Percentiles rank a stretch among this genome's conserved stretches.
Evolutionary conservation across 2,888 invertebrate species (phyloP).

Genomic region (Eubasilissa splendida): DNA sequence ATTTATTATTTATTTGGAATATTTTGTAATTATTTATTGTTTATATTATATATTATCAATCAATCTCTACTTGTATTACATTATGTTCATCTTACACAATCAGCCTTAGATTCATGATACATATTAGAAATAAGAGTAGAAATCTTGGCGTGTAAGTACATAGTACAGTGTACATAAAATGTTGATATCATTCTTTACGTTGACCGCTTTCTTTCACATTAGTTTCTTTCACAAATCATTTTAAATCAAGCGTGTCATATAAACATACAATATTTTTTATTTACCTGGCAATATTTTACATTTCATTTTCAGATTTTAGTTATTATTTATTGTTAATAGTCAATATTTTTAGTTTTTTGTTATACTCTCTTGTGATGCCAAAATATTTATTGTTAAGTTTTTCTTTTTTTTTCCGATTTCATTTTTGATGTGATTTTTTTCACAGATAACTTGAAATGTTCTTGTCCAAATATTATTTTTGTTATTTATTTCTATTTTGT

Average conservation of each 20-base stretch:
- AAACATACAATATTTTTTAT: background rate
- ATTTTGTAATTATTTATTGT: too few relatives aligned
- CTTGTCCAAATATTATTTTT: conserved; percentile 10
- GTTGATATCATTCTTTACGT: too few relatives aligned
- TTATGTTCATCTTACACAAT: too few relatives aligned
- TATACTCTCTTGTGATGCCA: conserved; percentile 53
- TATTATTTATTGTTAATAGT: conserved; percentile 46
- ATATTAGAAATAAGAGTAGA: too few relatives aligned
- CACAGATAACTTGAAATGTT: background rate
- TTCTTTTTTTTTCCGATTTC: conserved; percentile 21
- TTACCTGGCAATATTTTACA: conserved; percentile 5
- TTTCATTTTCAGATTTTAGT: background rate
- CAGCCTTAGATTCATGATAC: too few relatives aligned
- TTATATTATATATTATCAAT: too few relatives aligned
- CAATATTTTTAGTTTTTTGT: conserved; percentile 52
- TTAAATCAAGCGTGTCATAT: conserved; percentile 28
- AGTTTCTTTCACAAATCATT: conserved; percentile 15
- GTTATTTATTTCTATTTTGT: conserved; percentile 32
- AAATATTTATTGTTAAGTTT: conserved; percentile 53
- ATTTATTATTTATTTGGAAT: too few relatives aligned
- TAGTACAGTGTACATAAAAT: too few relatives aligned
- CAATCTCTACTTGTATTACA: too few relatives aligned
- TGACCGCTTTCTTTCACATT: conserved; percentile 1
- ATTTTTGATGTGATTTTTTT: conserved; percentile 28
- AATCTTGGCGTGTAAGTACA: too few relatives aligned